Percentiles rank a stretch among this genome's conserved stretches.
phyloP scores from a whole-genome alignment of 2,888 invertebrate genomes.

The Ceramica pisi region DNA sequence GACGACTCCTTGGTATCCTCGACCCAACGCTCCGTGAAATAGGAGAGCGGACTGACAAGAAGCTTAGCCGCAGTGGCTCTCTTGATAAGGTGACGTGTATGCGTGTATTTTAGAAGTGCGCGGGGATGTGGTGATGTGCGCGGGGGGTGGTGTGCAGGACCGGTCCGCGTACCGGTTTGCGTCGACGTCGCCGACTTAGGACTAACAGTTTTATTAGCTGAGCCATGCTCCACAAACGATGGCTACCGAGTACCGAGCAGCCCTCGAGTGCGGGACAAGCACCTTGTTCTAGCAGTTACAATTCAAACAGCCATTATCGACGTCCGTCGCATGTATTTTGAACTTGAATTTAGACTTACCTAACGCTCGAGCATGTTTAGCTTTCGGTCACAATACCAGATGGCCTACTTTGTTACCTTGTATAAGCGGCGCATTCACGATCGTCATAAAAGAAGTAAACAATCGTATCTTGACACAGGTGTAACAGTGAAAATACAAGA shows the following conservation, averaged over 20 bases:
- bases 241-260: slow-evolving; percentile 74
- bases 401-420: slow-evolving; percentile 69
- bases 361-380: slow-evolving; percentile 54
- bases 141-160: slow-evolving; percentile 78
- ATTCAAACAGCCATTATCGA: slow-evolving; percentile 50
- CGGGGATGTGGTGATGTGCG: slow-evolving; percentile 75
- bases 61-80: slow-evolving; percentile 83
- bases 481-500: slow-evolving; percentile 80
- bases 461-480: slow-evolving; percentile 86
- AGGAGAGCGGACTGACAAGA: slow-evolving; percentile 84
- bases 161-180: slow-evolving; percentile 89
- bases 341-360: slow-evolving; percentile 61
- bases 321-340: slow-evolving; percentile 31
- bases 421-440: slow-evolving; percentile 66
- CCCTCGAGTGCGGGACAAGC: slow-evolving; percentile 72
- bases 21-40: slow-evolving; percentile 80
- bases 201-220: slow-evolving; percentile 90
- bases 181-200: slow-evolving; percentile 84
- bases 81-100: slow-evolving; percentile 87
- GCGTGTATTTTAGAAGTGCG: slow-evolving; percentile 87
- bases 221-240: slow-evolving; percentile 88
- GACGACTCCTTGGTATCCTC: slow-evolving; percentile 79
- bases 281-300: slow-evolving; percentile 66
- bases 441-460: slow-evolving; percentile 76
- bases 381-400: slow-evolving; percentile 60